Evolutionary conservation across 2,888 invertebrate species (phyloP), one percentile per base, ranked within the genome.

Genomic region (Tethea ocularis): DNA sequence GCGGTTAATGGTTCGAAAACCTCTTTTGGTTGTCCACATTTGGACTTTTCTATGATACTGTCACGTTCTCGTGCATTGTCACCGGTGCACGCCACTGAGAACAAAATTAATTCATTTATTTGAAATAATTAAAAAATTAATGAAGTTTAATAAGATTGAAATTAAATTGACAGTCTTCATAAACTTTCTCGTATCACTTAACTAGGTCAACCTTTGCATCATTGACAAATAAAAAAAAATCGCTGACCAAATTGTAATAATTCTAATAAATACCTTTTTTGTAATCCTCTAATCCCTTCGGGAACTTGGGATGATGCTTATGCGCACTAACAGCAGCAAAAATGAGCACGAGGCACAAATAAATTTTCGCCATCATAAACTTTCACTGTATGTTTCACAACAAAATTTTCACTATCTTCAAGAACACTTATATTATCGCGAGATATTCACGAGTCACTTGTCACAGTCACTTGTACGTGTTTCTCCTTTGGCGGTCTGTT

Each of bases 11-110:
- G 80, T 15, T 87, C 77, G 75, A 91, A 92, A 29, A 88, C 87
- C 36, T 91, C 91, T 68, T 87, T 88, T 7, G 93, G 92, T 13
- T 80, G 82, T 13, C 91, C 91, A 61, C 93, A 93, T 63, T 79
- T 84, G 15, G 93, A 85, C 58, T 89, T 81, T 59, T 87, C 80
- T 46, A 92, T 88, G 24, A 90, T 75, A 60, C 82, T 81, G 61
- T 83, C 84, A 23, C 90, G 76, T 54, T 81, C 74, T 6, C 72
- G 73, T 53, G 85, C 82, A 60, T 79, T 79, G 13, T 83, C 83
- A 62, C 77, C 73, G 24, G 82, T 80, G 68, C 91, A 93, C 52
- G 81, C 78, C 61, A 87, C 92, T 90, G 82, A 33, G 67, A 71
- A 78, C 67, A 78, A 77, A 75, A 10, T 57, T 52, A 52, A 53